A percentile compares a stretch with the other conserved stretches of the same genome.
Conservation (phyloP, 1,140 invertebrate species). For the Magallana ariakensis region DNA sequence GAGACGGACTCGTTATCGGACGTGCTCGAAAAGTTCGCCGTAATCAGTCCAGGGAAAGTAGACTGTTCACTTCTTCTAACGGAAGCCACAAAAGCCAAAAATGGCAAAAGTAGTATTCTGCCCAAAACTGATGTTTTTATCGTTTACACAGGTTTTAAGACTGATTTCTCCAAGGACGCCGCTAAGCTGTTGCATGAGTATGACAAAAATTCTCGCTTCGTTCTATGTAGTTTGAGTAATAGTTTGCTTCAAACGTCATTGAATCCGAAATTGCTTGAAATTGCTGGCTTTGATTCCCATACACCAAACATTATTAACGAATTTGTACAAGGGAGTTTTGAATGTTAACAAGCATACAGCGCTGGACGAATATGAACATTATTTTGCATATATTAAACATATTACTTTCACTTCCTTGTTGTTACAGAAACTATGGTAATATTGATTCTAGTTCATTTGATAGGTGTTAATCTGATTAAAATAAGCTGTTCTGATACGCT, state of each 20-base stretch:
- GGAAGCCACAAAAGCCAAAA: slow-evolving; percentile 80
- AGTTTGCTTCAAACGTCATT: slow-evolving; percentile 68
- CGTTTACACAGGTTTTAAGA: slow-evolving; percentile 71
- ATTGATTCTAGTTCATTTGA: no score
- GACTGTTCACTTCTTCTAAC: slow-evolving; percentile 82
- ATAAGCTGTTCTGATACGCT: no score
- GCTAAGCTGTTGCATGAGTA: slow-evolving; percentile 46
- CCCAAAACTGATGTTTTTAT: slow-evolving; percentile 79
- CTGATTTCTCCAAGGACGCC: no score
- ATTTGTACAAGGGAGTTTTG: no score
- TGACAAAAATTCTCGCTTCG: slow-evolving; percentile 61
- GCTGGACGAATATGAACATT: no score
- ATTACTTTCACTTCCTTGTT: no score
- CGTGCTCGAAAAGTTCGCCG: neutral
- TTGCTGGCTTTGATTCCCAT: slow-evolving; percentile 84
- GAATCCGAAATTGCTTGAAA: slow-evolving; percentile 81
- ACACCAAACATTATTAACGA: slow-evolving; percentile 74
- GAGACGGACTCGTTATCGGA: neutral
- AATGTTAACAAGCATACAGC: no score
- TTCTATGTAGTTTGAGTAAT: slow-evolving; percentile 67
- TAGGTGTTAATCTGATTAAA: no score
- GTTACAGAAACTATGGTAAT: no score
- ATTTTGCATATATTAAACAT: no score
- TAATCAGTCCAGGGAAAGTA: neutral
- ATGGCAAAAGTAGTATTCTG: no score